Base-by-base conservation (phyloP, 2,797 vertebrate genomes). In the Cichlasoma orientale region DNA sequence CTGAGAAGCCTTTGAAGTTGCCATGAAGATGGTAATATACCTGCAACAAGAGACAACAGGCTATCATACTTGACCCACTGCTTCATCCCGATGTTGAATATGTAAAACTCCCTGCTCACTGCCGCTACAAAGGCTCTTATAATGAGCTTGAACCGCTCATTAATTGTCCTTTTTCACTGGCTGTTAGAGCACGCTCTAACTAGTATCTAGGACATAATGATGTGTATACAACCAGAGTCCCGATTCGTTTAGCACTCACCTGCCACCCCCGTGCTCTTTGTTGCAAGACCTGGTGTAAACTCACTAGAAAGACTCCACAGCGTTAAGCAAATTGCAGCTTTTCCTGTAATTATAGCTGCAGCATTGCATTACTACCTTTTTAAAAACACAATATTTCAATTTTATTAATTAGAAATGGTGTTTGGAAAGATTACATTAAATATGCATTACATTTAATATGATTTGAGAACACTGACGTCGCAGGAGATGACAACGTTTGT, bases 71-170 rank as follows among this genome's bases (percentile, higher is more conserved):
- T 88, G 83, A 88, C 78, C 80, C 72, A 63, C n/a, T 56, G 57
- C 68, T 52, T 91, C 74, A 80, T 86, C 50, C 69, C 70, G 50
- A 63, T 68, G 66, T 55, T 85, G 75, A 87, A 87, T 90, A 92
- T 91, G 83, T 83, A 89, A 81, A 82, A 55, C 74, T 86, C 31
- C 50, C 68, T 52, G 47, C 44, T 80, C 74, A 57, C 66, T 70
- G 80, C 76, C 78, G 79, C 83, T 83, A 74, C 72, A 79, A 82
- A 83, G 38, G 71, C 75, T 61, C 55, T 74, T 59, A 63, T 89
- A 89, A 93, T 92, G 89, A 92, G 83, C 85, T 72, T 82, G 70
- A 89, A 87, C 78, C 88, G 79, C 80, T 91, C 77, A 91, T 85
- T 93, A 91, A 88, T 84, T 84, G 79, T 76, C 54, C 82, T 77